Evolutionary conservation across 2,888 invertebrate genomes (phyloP), one percentile per base, ranked within the genome.

Genomic region (Rutpela maculata): DNA sequence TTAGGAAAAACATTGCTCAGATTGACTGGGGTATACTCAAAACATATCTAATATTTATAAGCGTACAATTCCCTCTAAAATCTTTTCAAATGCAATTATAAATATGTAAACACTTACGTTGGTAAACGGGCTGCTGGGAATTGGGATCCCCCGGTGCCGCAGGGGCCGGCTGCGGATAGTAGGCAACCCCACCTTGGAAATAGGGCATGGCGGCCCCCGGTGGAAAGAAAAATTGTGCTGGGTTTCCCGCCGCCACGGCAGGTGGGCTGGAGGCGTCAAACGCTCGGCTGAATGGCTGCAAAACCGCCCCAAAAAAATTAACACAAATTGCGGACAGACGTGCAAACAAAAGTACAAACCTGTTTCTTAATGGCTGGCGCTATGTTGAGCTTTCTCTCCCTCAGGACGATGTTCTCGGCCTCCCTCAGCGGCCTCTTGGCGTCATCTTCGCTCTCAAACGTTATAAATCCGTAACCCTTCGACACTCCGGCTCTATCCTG

Each of bases 401-500:
- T 93, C 86, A 96, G 92, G 68, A 95, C 92, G 81, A 95, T 93
- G 88, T 95, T 94, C 85, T 95, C 95, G 71, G 94, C 94, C 91
- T 95, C 95, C 84, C 93, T 92, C 85, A 94, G 93, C 84, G 95
- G 92, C 86, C 93, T 91, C 86, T 93, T 94, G 18, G 96, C 97
- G 90, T 97, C 96, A 86, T 96, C 96, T 89, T 96, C 96, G 70
- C 94, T 95, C 90, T 96, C 96, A 89, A 96, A 97, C 66, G 95
- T 96, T 56, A 95, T 94, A 89, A 95, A 95, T 66, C 95, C 95
- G 88, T 97, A 97, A 81, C 97, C 97, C 91, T 98, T 98, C 80
- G 98, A 98, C 19, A 98, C 97, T 4, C 98, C 98, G 81, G 97
- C 98, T 85, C 98, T 92, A 89, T 98, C 98, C 85, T 96, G 95